phyloP scores from a whole-genome alignment of 2,113 vertebrate genomes.

The Sinocyclocheilus grahami region DNA sequence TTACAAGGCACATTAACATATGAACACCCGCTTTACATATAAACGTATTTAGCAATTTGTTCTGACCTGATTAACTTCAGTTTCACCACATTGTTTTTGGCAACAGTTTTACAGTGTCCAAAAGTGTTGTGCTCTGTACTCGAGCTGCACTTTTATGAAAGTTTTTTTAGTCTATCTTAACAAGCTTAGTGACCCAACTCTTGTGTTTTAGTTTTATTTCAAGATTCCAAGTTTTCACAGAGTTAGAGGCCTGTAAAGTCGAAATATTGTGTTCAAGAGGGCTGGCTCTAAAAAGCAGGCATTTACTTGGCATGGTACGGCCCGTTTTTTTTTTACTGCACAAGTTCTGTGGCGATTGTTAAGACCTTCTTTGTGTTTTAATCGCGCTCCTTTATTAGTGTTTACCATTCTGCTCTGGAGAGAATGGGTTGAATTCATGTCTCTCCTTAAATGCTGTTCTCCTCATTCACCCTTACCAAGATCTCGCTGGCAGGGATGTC shows the following conservation, averaged over 20 bases:
- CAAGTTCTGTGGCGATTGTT: no score
- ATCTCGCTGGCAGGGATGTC: no score
- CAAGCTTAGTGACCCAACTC: neutral
- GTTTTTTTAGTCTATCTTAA: neutral
- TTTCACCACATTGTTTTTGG: neutral
- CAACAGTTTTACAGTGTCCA: neutral
- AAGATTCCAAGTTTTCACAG: neutral
- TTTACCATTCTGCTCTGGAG: no score
- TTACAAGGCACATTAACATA: neutral
- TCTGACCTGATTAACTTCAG: neutral
- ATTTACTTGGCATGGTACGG: no score
- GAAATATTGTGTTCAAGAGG: neutral
- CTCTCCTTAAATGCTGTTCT: no score
- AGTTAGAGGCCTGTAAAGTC: neutral
- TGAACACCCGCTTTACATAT: neutral
- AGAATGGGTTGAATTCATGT: no score
- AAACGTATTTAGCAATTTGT: neutral
- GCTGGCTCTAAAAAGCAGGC: slow-evolving; percentile 16
- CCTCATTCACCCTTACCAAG: no score
- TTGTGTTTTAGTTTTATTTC: slow-evolving; percentile 15
- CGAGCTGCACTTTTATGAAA: neutral
- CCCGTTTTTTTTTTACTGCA: no score
- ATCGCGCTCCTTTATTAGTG: no score
- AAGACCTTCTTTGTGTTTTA: no score
- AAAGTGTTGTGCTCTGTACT: neutral